These are phyloP conservation scores for Hippopotamyrus pictus DNA, from an alignment of 2,797 vertebrate genomes.

Conservation along the genomic window DNA sequence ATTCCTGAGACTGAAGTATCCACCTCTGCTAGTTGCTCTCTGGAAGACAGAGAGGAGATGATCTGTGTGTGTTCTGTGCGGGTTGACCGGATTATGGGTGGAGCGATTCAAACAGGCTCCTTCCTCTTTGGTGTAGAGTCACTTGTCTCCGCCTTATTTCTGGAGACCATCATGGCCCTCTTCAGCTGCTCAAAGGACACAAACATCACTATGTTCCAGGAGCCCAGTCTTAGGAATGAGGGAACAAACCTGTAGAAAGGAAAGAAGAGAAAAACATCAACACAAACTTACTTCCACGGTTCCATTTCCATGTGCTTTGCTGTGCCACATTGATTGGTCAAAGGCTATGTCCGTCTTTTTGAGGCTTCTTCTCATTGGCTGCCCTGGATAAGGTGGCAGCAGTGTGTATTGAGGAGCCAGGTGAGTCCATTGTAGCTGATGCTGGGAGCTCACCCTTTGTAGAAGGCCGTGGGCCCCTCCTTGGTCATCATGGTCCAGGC, in stretches of 20 bases:
- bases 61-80: neutral
- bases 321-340: neutral
- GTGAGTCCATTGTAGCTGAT: neutral
- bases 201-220: slow-evolving; percentile 84
- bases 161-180: slow-evolving; percentile 70
- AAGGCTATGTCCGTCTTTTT: neutral
- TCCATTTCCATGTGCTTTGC: neutral
- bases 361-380: neutral
- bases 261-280: neutral
- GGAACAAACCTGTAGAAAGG: slow-evolving; percentile 66
- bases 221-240: slow-evolving; percentile 75
- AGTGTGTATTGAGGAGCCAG: neutral
- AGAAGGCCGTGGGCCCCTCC: slow-evolving; percentile 77
- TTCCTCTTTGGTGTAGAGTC: neutral
- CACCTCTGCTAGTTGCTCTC: neutral
- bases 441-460: slow-evolving; percentile 71
- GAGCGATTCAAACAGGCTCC: neutral
- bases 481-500: slow-evolving; percentile 74
- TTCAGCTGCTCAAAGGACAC: slow-evolving; percentile 82
- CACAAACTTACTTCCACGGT: neutral
- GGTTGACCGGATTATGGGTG: neutral
- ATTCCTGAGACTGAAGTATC: neutral
- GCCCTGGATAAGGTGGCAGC: neutral
- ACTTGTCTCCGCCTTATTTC: slow-evolving; percentile 55
- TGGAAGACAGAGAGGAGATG: neutral